These are phyloP conservation scores for Pinna nobilis DNA, from an alignment of 1,140 invertebrate species.

Conservation along the genomic window DNA sequence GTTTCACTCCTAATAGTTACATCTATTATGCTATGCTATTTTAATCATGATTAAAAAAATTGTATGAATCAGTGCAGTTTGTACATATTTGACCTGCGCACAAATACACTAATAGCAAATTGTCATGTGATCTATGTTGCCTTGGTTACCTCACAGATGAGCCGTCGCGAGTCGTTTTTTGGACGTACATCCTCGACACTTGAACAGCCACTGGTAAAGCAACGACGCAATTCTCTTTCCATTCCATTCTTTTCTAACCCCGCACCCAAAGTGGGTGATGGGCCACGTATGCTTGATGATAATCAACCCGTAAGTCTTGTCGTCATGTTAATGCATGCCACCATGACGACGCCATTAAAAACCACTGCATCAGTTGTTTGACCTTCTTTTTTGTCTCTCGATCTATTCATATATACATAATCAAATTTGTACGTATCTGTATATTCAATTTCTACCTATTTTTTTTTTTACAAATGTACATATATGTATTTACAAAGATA, in stretches of 20 bases:
- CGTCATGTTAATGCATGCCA: slow-evolving; percentile 21
- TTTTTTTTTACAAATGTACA: no score
- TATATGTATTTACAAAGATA: no score
- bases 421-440: no score
- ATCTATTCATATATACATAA: no score
- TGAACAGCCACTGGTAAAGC: slow-evolving; percentile 35
- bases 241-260: slow-evolving; percentile 43
- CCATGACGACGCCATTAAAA: slow-evolving; percentile 9
- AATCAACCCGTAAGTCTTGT: slow-evolving; percentile 36
- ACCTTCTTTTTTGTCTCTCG: no score
- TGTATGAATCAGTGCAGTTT: no score
- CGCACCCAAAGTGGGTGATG: slow-evolving; percentile 30
- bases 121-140: slow-evolving; percentile 36
- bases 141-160: slow-evolving; percentile 44
- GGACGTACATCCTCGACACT: slow-evolving; percentile 28
- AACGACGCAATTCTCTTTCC: slow-evolving; percentile 42
- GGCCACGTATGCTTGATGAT: slow-evolving; percentile 31
- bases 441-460: no score
- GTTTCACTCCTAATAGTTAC: no score
- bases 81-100: no score
- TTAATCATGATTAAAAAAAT: no score
- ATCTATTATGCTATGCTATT: no score
- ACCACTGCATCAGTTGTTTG: slow-evolving; percentile 35
- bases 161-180: slow-evolving; percentile 42
- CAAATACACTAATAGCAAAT: no score